phyloP scores from a whole-genome alignment of 2,888 invertebrate genomes.

The Acronicta alni region DNA sequence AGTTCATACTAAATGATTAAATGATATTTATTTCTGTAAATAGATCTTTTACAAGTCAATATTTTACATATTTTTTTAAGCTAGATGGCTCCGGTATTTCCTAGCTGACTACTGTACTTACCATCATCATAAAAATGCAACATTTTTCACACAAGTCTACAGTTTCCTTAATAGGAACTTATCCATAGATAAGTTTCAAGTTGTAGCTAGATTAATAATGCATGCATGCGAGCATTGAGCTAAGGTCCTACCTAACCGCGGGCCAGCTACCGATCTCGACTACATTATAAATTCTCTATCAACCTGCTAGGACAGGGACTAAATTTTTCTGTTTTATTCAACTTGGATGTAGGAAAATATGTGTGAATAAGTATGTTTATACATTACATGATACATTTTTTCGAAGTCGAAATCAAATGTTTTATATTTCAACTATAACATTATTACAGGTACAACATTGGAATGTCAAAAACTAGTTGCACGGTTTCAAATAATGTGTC shows the following conservation, averaged over 20 bases:
- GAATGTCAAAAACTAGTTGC: no score
- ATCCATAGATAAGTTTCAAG: slow-evolving; percentile 51
- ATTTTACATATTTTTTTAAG: no score
- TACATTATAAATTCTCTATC: slow-evolving; percentile 41
- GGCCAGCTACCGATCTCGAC: slow-evolving; percentile 33
- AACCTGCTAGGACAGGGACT: slow-evolving; percentile 9
- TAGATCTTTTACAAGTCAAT: no score
- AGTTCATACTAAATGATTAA: no score
- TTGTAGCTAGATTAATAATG: slow-evolving; percentile 65
- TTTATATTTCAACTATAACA: no score
- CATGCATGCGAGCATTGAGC: slow-evolving; percentile 53
- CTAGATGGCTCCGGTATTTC: no score
- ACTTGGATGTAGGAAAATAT: not conserved
- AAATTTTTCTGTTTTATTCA: slow-evolving; percentile 32
- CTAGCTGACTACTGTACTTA: not conserved
- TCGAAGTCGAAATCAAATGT: no score
- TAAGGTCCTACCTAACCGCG: slow-evolving; percentile 23
- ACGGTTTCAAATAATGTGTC: no score
- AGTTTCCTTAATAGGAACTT: slow-evolving; percentile 27
- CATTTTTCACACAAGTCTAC: slow-evolving; percentile 15
- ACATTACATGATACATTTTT: no score
- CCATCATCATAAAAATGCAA: slow-evolving; percentile 11
- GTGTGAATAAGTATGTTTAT: slow-evolving; percentile 1
- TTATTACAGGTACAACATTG: no score
- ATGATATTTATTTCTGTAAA: no score